Conservation (phyloP, 2,888 invertebrate species). For the Euplexia lucipara region DNA sequence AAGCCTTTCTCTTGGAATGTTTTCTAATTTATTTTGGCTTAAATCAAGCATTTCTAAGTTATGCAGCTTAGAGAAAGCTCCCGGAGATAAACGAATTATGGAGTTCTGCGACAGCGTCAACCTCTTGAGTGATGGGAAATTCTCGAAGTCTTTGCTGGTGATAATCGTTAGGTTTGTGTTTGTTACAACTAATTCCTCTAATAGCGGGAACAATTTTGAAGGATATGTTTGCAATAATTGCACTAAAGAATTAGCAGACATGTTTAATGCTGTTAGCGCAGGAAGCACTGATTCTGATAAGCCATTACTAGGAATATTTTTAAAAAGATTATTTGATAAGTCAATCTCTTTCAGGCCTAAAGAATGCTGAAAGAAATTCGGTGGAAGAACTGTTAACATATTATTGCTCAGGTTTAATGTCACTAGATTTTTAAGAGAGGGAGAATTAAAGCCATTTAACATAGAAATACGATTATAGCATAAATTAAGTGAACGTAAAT, state of each 20-base stretch:
- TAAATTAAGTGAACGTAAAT: slow-evolving; percentile 94
- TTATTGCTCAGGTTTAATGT: slow-evolving; percentile 95
- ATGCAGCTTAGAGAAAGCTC: slow-evolving; percentile 95
- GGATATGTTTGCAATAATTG: slow-evolving; percentile 94
- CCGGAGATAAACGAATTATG: slow-evolving; percentile 95
- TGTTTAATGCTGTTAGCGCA: slow-evolving; percentile 94
- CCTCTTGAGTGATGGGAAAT: slow-evolving; percentile 94
- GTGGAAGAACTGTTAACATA: slow-evolving; percentile 93
- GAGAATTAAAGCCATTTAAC: slow-evolving; percentile 94
- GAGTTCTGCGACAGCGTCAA: slow-evolving; percentile 94
- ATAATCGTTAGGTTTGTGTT: slow-evolving; percentile 95
- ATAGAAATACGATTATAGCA: slow-evolving; percentile 94
- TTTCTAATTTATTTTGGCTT: slow-evolving; percentile 95
- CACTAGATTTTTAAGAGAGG: slow-evolving; percentile 93
- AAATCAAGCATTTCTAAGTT: slow-evolving; percentile 95
- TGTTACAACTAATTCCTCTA: slow-evolving; percentile 95
- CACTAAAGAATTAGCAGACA: slow-evolving; percentile 95
- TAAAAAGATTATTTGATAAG: slow-evolving; percentile 94
- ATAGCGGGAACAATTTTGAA: slow-evolving; percentile 93
- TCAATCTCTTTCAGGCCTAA: slow-evolving; percentile 94
- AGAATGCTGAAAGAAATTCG: slow-evolving; percentile 95
- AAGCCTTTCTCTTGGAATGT: slow-evolving; percentile 96
- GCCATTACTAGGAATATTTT: slow-evolving; percentile 94
- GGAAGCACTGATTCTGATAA: slow-evolving; percentile 94
- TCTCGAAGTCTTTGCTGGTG: slow-evolving; percentile 96